A percentile compares a stretch with the other conserved stretches of the same genome.
Evolutionary conservation across 2,888 invertebrate species (phyloP).

Genomic region (Herminia tarsipennalis): DNA sequence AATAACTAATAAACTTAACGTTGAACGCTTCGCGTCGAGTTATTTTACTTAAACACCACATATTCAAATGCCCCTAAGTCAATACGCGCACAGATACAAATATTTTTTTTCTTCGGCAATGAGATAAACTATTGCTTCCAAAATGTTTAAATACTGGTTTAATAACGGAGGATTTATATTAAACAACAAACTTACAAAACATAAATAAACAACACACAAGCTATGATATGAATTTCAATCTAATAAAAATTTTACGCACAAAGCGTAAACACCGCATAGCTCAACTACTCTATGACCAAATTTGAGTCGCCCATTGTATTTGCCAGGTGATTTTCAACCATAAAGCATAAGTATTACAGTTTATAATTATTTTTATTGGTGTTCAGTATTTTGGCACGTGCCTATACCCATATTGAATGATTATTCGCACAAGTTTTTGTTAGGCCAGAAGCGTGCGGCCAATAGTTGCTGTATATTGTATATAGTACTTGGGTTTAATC

Average conservation of each 20-base stretch:
- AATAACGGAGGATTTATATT: too few relatives aligned
- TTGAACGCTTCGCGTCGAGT: too few relatives aligned
- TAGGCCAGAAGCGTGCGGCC: slow-evolving; percentile 42
- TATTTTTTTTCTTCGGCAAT: too few relatives aligned
- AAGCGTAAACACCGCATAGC: slow-evolving; percentile 32
- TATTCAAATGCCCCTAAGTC: too few relatives aligned
- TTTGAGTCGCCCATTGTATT: background rate
- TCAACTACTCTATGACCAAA: slow-evolving; percentile 11
- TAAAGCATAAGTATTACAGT: background rate
- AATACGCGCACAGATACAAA: too few relatives aligned
- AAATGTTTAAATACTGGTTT: too few relatives aligned
- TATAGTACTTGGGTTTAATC: slow-evolving; percentile 57
- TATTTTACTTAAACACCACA: too few relatives aligned
- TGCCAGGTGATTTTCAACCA: slow-evolving; percentile 19
- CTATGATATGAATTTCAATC: slow-evolving; percentile 25
- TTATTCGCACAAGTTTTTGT: slow-evolving; percentile 49
- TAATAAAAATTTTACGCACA: slow-evolving; percentile 39
- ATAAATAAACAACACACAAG: slow-evolving; percentile 31
- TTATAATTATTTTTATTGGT: background rate
- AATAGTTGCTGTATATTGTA: slow-evolving; percentile 48
- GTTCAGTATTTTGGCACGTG: slow-evolving; percentile 47
- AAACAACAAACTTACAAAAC: slow-evolving; percentile 1
- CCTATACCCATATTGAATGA: slow-evolving; percentile 35
- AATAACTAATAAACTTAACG: too few relatives aligned
- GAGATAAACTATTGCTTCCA: too few relatives aligned